Conservation (phyloP, 2,888 invertebrate species). For the Hydriomena furcata region DNA sequence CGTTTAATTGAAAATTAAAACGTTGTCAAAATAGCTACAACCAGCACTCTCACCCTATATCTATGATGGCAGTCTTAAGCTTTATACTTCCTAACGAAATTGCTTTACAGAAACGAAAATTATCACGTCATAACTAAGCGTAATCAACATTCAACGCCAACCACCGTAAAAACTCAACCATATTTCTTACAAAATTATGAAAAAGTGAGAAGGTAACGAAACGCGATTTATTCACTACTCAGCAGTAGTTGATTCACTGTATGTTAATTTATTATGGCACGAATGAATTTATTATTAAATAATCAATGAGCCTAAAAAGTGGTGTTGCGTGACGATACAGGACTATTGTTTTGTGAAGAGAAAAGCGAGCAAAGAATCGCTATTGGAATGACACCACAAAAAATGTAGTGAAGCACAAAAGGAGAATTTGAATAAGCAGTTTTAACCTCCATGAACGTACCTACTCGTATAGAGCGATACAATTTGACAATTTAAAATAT, state of each 20-base stretch:
- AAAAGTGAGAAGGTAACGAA: slow-evolving; percentile 74
- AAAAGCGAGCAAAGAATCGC: slow-evolving; percentile 15
- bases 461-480: too few species aligned
- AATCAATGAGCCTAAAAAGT: slow-evolving; percentile 70
- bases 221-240: slow-evolving; percentile 74
- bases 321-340: slow-evolving; percentile 63
- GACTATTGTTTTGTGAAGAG: slow-evolving; percentile 26
- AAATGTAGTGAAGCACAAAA: too few species aligned
- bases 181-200: slow-evolving; percentile 54
- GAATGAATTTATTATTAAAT: slow-evolving; percentile 75
- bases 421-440: not conserved
- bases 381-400: too few species aligned
- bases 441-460: too few species aligned
- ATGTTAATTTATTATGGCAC: slow-evolving; percentile 67
- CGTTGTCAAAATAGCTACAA: too few species aligned
- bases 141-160: slow-evolving; percentile 10
- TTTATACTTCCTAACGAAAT: too few species aligned
- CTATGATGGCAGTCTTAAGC: too few species aligned
- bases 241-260: slow-evolving; percentile 65
- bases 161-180: slow-evolving; percentile 8
- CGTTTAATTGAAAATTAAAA: too few species aligned
- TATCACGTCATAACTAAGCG: not conserved
- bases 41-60: too few species aligned
- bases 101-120: not conserved
- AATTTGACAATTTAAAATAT: too few species aligned